Evolutionary conservation across 2,113 vertebrate species (phyloP), one percentile per base, ranked within the genome.

Genomic region (Phylloscopus whistleri): DNA sequence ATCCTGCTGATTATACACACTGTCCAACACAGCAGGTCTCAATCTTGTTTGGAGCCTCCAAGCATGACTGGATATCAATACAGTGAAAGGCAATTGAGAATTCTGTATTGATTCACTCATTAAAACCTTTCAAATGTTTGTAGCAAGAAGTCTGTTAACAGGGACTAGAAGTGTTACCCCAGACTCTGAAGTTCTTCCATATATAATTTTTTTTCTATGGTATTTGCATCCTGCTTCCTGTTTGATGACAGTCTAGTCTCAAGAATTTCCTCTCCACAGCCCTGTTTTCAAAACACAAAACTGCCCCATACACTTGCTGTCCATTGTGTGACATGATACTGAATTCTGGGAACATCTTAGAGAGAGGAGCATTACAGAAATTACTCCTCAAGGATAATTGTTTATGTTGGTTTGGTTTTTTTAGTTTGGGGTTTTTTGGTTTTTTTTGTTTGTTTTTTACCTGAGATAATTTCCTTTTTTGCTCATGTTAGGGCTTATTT

Each of bases 171-270:
- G 16, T 46, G 90, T 82, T 91, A 82, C 68, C 62, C 62, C 70
- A 93, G 70, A 41, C 62, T 81, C 52, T 41, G n/a, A 79, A 78
- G 44, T n/a, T 75, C 58, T 82, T 51, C 15, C 69, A 74, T 84
- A 33, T 43, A 92, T 91, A 78, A 52, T 93, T 89, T 89, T 86
- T 87, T 72, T 84, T 60, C 39, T 64, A 23, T 30, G 60, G 69
- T 60, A 89, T 93, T 94, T 91, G 48, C 58, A 94, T 91, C 93
- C 87, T 89, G 92, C 78, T 94, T 96, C 87, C 92, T 78, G 31
- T 82, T 37, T 75, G 81, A 94, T 79, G 92, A 87, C 48, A 75
- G 24, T 35, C 44, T n/a, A 76, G 70, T 84, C 92, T 95, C 77
- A 87, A 87, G 87, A 87, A 87, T 89, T 96, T 96, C 90, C 92